Conservation (phyloP, 2,888 invertebrate species). For the Frankliniella fusca region DNA sequence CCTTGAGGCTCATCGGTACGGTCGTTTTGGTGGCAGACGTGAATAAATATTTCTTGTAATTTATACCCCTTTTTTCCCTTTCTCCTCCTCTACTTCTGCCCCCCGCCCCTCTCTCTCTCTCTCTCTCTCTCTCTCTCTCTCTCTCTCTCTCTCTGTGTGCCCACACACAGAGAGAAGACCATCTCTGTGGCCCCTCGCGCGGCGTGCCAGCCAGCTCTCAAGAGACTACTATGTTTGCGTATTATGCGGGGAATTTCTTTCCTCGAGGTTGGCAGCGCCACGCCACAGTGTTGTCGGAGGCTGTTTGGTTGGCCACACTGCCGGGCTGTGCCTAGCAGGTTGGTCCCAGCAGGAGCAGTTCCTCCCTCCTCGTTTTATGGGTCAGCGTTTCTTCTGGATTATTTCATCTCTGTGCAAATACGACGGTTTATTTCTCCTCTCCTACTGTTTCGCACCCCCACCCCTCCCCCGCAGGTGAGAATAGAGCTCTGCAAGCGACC, state of each 20-base stretch:
- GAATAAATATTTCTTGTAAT: too few relatives aligned
- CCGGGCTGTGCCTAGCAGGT: background rate
- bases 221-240: constrained; percentile 10
- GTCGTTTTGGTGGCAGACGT: too few relatives aligned
- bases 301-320: constrained; percentile 6
- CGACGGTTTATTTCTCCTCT: background rate
- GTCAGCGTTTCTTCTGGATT: background rate
- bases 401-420: constrained; percentile 10
- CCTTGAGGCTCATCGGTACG: too few relatives aligned
- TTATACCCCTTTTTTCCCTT: too few relatives aligned
- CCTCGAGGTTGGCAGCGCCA: constrained; percentile 5
- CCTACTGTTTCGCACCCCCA: background rate
- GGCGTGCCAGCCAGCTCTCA: background rate
- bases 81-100: too few relatives aligned
- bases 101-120: too few relatives aligned
- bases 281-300: background rate
- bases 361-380: background rate
- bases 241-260: constrained; percentile 1
- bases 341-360: too few relatives aligned
- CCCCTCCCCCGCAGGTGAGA: background rate
- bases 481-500: too few relatives aligned
- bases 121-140: too few relatives aligned
- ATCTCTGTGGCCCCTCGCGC: too few relatives aligned
- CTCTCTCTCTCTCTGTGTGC: too few relatives aligned
- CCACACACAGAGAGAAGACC: too few relatives aligned